phyloP scores from a whole-genome alignment of 1,140 invertebrate genomes.

The Calliopsis andreniformis region DNA sequence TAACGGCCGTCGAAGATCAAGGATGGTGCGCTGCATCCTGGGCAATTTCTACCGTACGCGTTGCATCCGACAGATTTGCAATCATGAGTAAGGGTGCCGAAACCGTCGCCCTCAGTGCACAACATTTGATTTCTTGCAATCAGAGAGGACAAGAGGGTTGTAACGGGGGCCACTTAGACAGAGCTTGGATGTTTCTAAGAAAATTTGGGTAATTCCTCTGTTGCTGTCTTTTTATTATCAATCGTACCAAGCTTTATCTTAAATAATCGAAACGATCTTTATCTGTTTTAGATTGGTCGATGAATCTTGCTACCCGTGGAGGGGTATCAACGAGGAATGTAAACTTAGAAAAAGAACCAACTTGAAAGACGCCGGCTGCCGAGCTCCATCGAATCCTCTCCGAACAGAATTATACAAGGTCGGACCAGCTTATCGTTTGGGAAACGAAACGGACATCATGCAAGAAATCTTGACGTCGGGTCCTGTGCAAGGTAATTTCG shows the following conservation, averaged over 20 bases:
- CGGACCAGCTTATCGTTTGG: conserved; percentile 92
- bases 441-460: conserved; percentile 92
- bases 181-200: conserved; percentile 94
- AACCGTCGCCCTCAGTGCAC: conserved; percentile 87
- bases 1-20: conserved; percentile 91
- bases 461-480: conserved; percentile 94
- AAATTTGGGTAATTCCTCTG: conserved; percentile 91
- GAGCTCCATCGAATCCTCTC: conserved; percentile 72
- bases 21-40: conserved; percentile 96
- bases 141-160: conserved; percentile 89
- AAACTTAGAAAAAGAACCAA: conserved; percentile 81
- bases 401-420: conserved; percentile 87
- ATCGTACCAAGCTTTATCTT: too few species aligned
- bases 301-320: conserved; percentile 91
- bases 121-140: conserved; percentile 94
- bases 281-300: conserved; percentile 89
- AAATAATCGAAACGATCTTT: too few species aligned
- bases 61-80: conserved; percentile 90
- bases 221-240: too few species aligned
- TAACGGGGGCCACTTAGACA: conserved; percentile 92
- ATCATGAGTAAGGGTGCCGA: conserved; percentile 92
- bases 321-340: conserved; percentile 84
- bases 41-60: conserved; percentile 92
- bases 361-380: conserved; percentile 82
- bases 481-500: conserved; percentile 92